Base-by-base conservation (phyloP, 2,113 vertebrate genomes). In the Oncorhynchus masou region DNA sequence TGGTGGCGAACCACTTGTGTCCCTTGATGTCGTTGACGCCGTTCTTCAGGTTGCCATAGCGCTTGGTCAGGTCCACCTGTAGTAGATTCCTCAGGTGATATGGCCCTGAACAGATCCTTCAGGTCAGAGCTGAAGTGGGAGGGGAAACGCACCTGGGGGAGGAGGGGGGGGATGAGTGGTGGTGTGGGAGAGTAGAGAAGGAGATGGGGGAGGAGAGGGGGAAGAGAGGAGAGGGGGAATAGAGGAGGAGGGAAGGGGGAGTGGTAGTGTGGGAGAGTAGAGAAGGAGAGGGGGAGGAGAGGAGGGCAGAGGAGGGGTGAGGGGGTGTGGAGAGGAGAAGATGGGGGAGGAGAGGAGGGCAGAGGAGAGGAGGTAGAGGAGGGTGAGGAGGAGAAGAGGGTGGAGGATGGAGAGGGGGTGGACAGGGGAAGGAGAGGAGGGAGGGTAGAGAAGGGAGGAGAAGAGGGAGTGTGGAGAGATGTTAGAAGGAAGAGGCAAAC, bases 71-170 rank as follows among this genome's bases (percentile, higher is more conserved):
- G 83, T 97, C 96, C 72, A 97, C 96, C 93, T 97, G 95, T 70
- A 97, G 88, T 75, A 97, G 92, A 91, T 97, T 97, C 85, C 94
- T 93, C 71, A 97, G n/a, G n/a, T n/a, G n/a, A n/a, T n/a, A n/a
- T n/a, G n/a, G n/a, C n/a, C n/a, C n/a, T n/a, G n/a, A n/a, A 92
- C n/a, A 97, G 92, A 84, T 97, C 96, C 90, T 96, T 97, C 88
- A 97, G 89, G 89, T 97, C 96, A 0, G 95, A 96, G 76, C 96
- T 97, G 92, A 97, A 97, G 92, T 97, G 95, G 24, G 96, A 97
- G 0, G 95, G 96, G 88, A 97, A 97, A 69, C 95, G 95, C 45
- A 96, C 96, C 94, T 95, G 81, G 59, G 65, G n/a, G 20, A 51
- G 34, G 34, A 75, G 20, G 45, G 39, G 1, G 22, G 16, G 31